Conservation (phyloP, 2,888 invertebrate genomes). For the Xanthostigma xanthostigma region DNA sequence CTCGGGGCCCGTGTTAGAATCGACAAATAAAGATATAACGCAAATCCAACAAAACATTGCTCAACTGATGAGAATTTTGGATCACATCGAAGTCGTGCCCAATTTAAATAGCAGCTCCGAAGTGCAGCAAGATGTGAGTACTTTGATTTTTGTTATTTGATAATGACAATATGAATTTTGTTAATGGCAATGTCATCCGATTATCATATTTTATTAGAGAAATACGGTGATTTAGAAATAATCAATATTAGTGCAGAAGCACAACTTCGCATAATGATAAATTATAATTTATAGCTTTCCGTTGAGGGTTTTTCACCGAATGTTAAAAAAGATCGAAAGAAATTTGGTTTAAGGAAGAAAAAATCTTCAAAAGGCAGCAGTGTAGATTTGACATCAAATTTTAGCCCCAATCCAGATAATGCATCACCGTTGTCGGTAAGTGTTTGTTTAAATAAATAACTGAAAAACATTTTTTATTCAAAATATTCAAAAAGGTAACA, state of each 20-base stretch:
- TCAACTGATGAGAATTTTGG: conserved; percentile 47
- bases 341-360: conserved; percentile 53
- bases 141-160: neutral
- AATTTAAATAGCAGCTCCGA: neutral
- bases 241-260: no score
- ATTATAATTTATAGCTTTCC: conserved; percentile 27
- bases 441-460: conserved; percentile 6
- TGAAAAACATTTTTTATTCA: no score
- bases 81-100: conserved; percentile 31
- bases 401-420: conserved; percentile 27
- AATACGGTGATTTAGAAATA: no score
- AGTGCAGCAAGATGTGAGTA: no score
- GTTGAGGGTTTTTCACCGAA: conserved; percentile 44
- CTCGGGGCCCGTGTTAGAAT: conserved; percentile 44
- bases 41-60: conserved; percentile 53
- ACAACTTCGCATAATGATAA: no score
- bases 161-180: no score
- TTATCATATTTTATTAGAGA: no score
- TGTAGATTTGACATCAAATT: conserved; percentile 36
- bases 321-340: conserved; percentile 51
- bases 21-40: conserved; percentile 46
- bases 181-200: no score
- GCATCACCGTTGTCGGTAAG: conserved; percentile 29
- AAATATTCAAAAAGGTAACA: no score
- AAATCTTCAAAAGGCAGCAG: conserved; percentile 47